Base-by-base conservation (phyloP, 1,140 invertebrate species). In the Drosophila bocki region DNA sequence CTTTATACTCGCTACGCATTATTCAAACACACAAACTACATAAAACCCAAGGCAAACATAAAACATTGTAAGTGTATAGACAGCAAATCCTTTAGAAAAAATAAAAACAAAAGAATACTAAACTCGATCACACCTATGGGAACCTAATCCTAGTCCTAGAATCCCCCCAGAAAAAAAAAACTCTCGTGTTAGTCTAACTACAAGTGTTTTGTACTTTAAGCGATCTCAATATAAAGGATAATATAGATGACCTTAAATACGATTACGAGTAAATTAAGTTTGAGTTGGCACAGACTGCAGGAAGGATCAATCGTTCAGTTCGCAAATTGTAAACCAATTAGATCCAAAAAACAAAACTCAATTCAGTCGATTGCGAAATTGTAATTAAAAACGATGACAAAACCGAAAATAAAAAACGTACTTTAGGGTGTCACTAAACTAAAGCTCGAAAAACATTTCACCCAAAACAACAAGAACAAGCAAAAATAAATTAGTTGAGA, bases 401-500 rank as follows among this genome's bases (percentile, higher is more conserved):
- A 33, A 51, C 13, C 19, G 41, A 42, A 71, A 33, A 45, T 71
- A 69, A 74, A 74, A 65, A 13, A 12, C 9, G 48, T 85, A 90
- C 61, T 90, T 90, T 90, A 90, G 75, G 71, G 78, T 85, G 82
- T 90, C 83, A 80, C 68, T 64, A 82, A 82, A 79, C 77, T 87
- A 86, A 87, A 67, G 65, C 78, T 86, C 59, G 63, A 75, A 75
- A 56, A 67, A 39, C 54, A 60, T 72, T 72, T 75, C 76, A 78
- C 76, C 67, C 76, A 77, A 70, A 70, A 37, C 50, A 75, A 79
- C 51, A 78, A 80, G 62, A 78, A 78, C 61, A 62, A 67, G 68
- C 64, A 80, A 81, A 83, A 90, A 85, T 82, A 90, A 90, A 91
- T 90, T 90, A 91, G 85, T 90, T 90, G 86, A 90, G 76, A 90